phyloP scores from a whole-genome alignment of 1,140 invertebrate genomes.

The Drosophila cardini region DNA sequence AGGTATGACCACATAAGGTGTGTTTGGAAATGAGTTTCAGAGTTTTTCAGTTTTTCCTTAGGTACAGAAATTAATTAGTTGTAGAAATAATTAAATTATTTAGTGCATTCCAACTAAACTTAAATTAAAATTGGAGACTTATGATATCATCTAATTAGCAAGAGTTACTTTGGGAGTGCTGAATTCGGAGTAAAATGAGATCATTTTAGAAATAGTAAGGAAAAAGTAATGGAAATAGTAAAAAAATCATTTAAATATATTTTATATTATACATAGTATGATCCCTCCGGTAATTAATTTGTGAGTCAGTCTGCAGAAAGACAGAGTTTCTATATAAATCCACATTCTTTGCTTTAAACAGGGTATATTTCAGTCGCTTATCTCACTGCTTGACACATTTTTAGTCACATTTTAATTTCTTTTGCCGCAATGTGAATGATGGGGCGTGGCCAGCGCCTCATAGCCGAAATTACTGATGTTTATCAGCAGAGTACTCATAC shows the following conservation, averaged over 20 bases:
- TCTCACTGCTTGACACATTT: conserved; percentile 5
- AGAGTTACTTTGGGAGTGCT: too few relatives aligned
- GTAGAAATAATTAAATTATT: not conserved
- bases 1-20: not conserved
- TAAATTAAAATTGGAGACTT: too few relatives aligned
- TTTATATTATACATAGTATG: too few relatives aligned
- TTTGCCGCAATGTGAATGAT: conserved; percentile 61
- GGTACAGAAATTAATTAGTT: not conserved
- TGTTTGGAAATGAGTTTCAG: not conserved
- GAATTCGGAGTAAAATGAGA: too few relatives aligned
- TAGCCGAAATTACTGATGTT: conserved; percentile 74
- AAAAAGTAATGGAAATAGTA: too few relatives aligned
- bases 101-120: too few relatives aligned
- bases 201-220: too few relatives aligned
- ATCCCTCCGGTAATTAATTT: too few relatives aligned
- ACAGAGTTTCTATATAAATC: too few relatives aligned
- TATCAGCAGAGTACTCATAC: conserved; percentile 63
- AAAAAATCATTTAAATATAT: too few relatives aligned
- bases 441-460: conserved; percentile 51
- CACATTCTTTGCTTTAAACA: not conserved
- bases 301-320: too few relatives aligned
- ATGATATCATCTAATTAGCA: too few relatives aligned
- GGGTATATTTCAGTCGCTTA: conserved; percentile 11
- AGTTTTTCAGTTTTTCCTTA: not conserved
- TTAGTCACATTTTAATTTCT: conserved; percentile 56